Evolutionary conservation across 2,113 vertebrate genomes (phyloP).

Genomic region (Platichthys stellatus): DNA sequence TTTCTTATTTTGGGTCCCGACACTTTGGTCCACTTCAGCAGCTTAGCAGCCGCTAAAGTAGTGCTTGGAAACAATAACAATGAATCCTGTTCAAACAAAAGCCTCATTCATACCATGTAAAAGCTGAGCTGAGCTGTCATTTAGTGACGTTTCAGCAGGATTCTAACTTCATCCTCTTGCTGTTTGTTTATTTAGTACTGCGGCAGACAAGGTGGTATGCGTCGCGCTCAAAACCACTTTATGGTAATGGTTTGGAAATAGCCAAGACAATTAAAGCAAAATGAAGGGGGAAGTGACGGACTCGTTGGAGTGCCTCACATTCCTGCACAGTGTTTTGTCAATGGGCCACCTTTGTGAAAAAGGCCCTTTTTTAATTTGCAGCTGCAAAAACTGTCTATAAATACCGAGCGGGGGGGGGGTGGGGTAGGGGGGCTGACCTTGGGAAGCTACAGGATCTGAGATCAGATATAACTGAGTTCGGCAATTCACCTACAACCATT

Average conservation of each 20-base stretch:
- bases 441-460: conserved; percentile 46
- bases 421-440: conserved; percentile 21
- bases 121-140: conserved; percentile 37
- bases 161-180: conserved; percentile 68
- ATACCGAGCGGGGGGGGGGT: conserved; percentile 36
- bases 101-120: conserved; percentile 63
- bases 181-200: conserved; percentile 69
- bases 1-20: conserved; percentile 48
- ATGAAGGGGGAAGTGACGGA: conserved; percentile 62
- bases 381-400: conserved; percentile 70
- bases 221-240: conserved; percentile 63
- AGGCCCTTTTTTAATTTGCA: conserved; percentile 66
- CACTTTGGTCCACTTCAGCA: conserved; percentile 56
- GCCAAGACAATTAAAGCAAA: conserved; percentile 71
- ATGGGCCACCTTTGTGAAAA: conserved; percentile 57
- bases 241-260: conserved; percentile 74
- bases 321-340: conserved; percentile 58
- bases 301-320: conserved; percentile 64
- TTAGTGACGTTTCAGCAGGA: conserved; percentile 49
- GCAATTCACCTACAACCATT: conserved; percentile 56
- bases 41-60: conserved; percentile 47
- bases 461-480: conserved; percentile 56
- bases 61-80: conserved; percentile 74
- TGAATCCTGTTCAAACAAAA: conserved; percentile 67
- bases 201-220: conserved; percentile 56